phyloP scores from a whole-genome alignment of 2,113 vertebrate genomes.

The Colaptes auratus region DNA sequence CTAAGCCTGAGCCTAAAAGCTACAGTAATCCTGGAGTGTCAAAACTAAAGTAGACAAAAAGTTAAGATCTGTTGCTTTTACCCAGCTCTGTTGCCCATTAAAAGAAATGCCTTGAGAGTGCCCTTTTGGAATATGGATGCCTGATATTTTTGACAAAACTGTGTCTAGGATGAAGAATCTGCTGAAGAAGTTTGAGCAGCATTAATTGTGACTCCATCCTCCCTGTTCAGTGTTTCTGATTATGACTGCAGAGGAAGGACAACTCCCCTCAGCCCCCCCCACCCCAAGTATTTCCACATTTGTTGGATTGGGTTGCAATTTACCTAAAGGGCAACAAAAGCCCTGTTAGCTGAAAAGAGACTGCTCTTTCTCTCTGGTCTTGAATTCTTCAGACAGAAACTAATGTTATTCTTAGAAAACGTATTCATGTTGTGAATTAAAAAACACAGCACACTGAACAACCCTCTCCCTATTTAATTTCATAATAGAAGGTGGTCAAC shows the following conservation, averaged over 20 bases:
- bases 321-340: not conserved
- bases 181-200: not conserved
- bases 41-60: not conserved
- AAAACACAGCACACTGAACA: not conserved
- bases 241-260: not conserved
- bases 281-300: not conserved
- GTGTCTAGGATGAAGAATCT: not conserved
- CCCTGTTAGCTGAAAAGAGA: not conserved
- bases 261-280: not conserved
- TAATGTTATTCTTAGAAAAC: not conserved
- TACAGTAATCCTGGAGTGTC: not conserved
- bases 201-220: not conserved
- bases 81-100: not conserved
- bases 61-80: not conserved
- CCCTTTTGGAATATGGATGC: not conserved
- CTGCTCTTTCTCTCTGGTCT: not conserved
- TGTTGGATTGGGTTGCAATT: not conserved
- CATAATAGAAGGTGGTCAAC: not conserved
- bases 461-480: not conserved
- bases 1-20: not conserved
- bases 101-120: not conserved
- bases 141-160: not conserved
- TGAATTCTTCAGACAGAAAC: not conserved
- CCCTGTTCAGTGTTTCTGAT: not conserved
- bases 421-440: fast-evolving